Percentiles rank a stretch among this genome's conserved stretches.
Conservation (phyloP, 35 echinoderm and acorn worm species). For the Anneissia japonica region DNA sequence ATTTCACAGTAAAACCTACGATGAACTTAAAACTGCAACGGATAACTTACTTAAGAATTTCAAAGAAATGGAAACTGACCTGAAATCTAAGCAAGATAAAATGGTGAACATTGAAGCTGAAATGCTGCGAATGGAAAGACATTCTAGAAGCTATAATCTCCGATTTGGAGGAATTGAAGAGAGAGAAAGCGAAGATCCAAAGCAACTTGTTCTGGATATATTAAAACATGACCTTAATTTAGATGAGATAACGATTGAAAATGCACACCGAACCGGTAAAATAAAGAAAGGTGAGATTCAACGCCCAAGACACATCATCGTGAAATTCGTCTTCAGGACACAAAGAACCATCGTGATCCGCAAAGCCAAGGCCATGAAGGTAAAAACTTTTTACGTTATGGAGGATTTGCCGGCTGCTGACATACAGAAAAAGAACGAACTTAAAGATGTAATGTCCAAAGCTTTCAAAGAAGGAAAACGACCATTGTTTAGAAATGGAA, state of each 20-base stretch:
- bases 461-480: too few relatives aligned
- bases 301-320: too few relatives aligned
- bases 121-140: background rate
- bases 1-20: background rate
- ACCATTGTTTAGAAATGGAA: too few relatives aligned
- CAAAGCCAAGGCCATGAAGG: too few relatives aligned
- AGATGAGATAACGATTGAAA: background rate
- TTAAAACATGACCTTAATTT: background rate
- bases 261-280: too few relatives aligned
- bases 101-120: background rate
- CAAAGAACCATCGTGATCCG: too few relatives aligned
- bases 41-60: background rate
- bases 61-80: background rate
- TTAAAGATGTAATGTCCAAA: too few relatives aligned
- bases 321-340: too few relatives aligned
- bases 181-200: background rate
- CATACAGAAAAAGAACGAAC: too few relatives aligned
- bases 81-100: background rate
- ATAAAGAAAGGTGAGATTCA: too few relatives aligned
- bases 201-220: background rate
- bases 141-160: conserved; percentile 16
- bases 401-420: too few relatives aligned
- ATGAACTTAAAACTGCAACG: background rate
- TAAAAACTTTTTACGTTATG: too few relatives aligned
- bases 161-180: conserved; percentile 21